Conservation (phyloP, 2,888 invertebrate genomes). For the Acanthosoma haemorrhoidale region DNA sequence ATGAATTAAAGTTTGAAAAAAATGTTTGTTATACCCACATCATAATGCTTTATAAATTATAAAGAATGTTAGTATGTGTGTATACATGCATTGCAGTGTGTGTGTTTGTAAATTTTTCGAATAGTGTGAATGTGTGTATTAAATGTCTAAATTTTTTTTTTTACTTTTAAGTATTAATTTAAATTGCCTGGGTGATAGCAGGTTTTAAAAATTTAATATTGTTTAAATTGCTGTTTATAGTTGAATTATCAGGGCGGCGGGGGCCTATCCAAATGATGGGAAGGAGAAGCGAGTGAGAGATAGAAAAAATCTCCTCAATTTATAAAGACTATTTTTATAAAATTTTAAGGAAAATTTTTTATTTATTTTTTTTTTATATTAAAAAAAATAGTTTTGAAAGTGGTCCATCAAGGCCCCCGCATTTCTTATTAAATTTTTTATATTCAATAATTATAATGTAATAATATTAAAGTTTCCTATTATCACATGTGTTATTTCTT, state of each 20-base stretch:
- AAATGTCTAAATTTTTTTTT: not conserved
- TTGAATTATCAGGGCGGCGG: not conserved
- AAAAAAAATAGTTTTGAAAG: not conserved
- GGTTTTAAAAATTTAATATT: not conserved
- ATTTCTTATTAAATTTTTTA: not conserved
- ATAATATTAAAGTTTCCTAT: not conserved
- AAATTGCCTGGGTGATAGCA: not conserved
- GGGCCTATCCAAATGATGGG: not conserved
- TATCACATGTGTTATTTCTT: conserved; percentile 1
- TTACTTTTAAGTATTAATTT: not conserved
- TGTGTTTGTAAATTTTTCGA: not conserved
- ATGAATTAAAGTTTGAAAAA: not conserved
- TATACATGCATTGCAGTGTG: not conserved
- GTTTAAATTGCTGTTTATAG: conserved; percentile 15
- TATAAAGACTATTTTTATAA: conserved; percentile 29
- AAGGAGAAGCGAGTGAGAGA: not conserved
- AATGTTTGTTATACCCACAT: not conserved
- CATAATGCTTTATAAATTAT: not conserved
- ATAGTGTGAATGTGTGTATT: not conserved
- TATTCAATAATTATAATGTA: conserved; percentile 22
- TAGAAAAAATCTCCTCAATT: conserved; percentile 2
- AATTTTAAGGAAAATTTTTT: conserved; percentile 21
- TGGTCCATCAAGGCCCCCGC: conserved; percentile 1
- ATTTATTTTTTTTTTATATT: conserved; percentile 28
- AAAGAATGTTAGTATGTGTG: not conserved